Percentiles rank a stretch among this genome's conserved stretches.
Conservation (phyloP, 1,140 invertebrate genomes). For the Drosophila lini region DNA sequence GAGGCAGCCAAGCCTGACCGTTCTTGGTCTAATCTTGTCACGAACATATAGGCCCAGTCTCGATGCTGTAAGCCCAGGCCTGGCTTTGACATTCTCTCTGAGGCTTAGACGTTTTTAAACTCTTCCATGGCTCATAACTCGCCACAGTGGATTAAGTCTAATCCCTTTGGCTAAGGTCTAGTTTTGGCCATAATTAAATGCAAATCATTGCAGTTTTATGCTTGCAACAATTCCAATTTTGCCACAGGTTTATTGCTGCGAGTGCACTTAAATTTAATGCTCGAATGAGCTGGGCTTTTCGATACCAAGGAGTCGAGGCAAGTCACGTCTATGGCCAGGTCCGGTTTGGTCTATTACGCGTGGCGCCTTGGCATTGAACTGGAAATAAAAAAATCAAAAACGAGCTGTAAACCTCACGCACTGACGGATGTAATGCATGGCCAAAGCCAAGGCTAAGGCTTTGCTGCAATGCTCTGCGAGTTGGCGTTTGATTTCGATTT, state of each 20-base stretch:
- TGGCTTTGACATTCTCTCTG: slow-evolving; percentile 11
- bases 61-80: slow-evolving; percentile 26
- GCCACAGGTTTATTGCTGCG: background rate
- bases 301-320: slow-evolving; percentile 12
- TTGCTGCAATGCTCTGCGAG: background rate
- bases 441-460: slow-evolving; percentile 6
- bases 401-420: slow-evolving; percentile 27
- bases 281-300: slow-evolving; percentile 17
- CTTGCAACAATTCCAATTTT: slow-evolving; percentile 24
- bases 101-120: background rate
- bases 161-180: too few relatives aligned
- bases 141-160: background rate
- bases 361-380: slow-evolving; percentile 53
- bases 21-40: slow-evolving; percentile 73
- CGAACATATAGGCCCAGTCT: slow-evolving; percentile 42
- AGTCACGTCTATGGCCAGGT: slow-evolving; percentile 39
- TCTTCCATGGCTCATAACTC: background rate
- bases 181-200: slow-evolving; percentile 54
- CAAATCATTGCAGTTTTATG: slow-evolving; percentile 38
- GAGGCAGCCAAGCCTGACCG: slow-evolving; percentile 48
- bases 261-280: slow-evolving; percentile 41
- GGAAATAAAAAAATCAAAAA: slow-evolving; percentile 26
- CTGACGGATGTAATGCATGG: slow-evolving; percentile 34
- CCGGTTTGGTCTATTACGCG: slow-evolving; percentile 33
- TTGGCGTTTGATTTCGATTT: background rate